Percentiles rank a stretch among this genome's conserved stretches.
phyloP scores from a whole-genome alignment of 2,797 vertebrate species.

The Eulemur coronatus region DNA sequence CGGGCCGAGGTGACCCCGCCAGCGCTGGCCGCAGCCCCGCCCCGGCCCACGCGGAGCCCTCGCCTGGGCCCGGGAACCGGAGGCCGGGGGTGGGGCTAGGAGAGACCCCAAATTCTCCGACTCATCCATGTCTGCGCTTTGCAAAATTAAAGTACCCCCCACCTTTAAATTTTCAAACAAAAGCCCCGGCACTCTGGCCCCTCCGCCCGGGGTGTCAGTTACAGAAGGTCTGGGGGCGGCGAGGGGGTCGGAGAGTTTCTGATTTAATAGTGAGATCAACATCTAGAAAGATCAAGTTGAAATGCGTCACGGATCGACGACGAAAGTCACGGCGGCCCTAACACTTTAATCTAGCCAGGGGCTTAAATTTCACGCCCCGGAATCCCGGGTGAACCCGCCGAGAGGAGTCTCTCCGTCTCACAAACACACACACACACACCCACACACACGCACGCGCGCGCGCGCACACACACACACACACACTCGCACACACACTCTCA shows the following conservation, averaged over 20 bases:
- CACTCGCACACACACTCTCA: neutral
- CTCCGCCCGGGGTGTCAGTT: constrained; percentile 15
- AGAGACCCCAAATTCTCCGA: neutral
- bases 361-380: constrained; percentile 64
- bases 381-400: neutral
- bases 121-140: neutral
- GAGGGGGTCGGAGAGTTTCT: constrained; percentile 7
- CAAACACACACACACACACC: neutral
- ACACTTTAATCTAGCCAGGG: constrained; percentile 50
- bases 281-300: constrained; percentile 65
- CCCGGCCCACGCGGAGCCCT: neutral
- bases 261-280: constrained; percentile 55
- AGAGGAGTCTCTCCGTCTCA: constrained; percentile 3
- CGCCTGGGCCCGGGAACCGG: neutral
- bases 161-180: neutral
- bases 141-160: neutral
- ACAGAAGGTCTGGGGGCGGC: neutral
- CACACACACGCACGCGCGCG: neutral
- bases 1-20: neutral
- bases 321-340: constrained; percentile 19
- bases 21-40: too few species aligned
- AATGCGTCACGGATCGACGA: constrained; percentile 68
- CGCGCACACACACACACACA: neutral
- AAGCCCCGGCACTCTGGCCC: neutral
- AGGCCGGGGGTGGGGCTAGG: neutral